Evolutionary conservation across 1,140 invertebrate genomes (phyloP), one percentile per base, ranked within the genome.

Genomic region (Papilio polytes): DNA sequence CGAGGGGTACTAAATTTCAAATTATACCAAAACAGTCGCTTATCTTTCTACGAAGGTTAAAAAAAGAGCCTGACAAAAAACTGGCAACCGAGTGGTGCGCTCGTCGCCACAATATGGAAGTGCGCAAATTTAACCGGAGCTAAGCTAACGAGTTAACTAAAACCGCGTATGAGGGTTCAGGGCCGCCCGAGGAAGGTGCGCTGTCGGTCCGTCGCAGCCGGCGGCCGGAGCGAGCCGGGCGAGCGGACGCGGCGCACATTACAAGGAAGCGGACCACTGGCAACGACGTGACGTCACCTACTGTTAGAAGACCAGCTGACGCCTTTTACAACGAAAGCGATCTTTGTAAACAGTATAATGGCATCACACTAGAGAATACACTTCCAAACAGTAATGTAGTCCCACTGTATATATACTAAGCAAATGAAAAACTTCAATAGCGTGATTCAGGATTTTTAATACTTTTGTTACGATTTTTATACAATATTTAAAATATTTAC

Each of bases 101-200:
- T 92, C 91, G 93, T 91, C 91, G 91, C 93, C 92, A 87, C 81
- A 73, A 77, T 88, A 93, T 94, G 89, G 93, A 94, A 94, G 93
- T 94, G 93, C 92, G 92, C 91, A 85, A 81, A 87, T 90, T 92
- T 89, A 93, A 93, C 87, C 91, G 90, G 90, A 94, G 93, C 92
- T 94, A 94, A 94, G 93, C 93, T 94, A 93, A 91, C 91, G 91
- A 92, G 90, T 94, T 94, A 94, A 93, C 90, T 90, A 91, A 94
- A 91, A 94, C 93, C 93, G 93, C 93, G 93, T 89, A 90, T 91
- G 90, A 89, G 90, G 91, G 86, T 87, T 81, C 80, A 85, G 66
- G 90, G 89, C 92, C 89, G 92, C 91, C 90, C 93, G 89, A 92
- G 93, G 92, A 94, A 92, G 78, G 86, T 93, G 92, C 92, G 93